Evolutionary conservation across 1,140 invertebrate species (phyloP).

Genomic region (Sycobia sp.): DNA sequence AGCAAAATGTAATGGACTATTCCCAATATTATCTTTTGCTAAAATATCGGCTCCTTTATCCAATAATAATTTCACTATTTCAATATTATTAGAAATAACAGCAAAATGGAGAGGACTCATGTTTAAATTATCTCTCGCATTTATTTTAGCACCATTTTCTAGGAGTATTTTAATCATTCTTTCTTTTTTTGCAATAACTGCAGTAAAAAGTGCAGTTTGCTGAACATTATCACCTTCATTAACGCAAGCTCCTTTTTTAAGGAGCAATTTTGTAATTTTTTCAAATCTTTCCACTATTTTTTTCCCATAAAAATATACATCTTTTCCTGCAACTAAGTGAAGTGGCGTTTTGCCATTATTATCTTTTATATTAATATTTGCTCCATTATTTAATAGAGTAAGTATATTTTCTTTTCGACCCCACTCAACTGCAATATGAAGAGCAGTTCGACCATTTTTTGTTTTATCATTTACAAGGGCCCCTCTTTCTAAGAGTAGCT

Average conservation of each 20-base stretch:
- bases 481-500: conserved; percentile 9
- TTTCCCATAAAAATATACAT: conserved; percentile 23
- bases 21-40: conserved; percentile 54
- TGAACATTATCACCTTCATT: background rate
- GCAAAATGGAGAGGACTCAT: conserved; percentile 61
- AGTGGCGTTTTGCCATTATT: conserved; percentile 10
- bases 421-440: conserved; percentile 20
- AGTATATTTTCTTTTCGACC: conserved; percentile 28
- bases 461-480: conserved; percentile 17
- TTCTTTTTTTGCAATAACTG: conserved; percentile 22
- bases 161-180: conserved; percentile 27
- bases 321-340: conserved; percentile 23
- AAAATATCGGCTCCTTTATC: conserved; percentile 53
- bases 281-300: conserved; percentile 25
- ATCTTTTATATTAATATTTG: conserved; percentile 31
- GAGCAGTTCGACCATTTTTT: conserved; percentile 9
- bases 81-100: conserved; percentile 57
- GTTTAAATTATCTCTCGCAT: conserved; percentile 18
- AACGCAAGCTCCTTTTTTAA: no score
- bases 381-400: conserved; percentile 31
- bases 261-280: conserved; percentile 19
- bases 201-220: conserved; percentile 26
- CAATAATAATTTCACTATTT: conserved; percentile 54
- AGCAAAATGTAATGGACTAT: conserved; percentile 31
- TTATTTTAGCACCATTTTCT: conserved; percentile 32